phyloP scores from a whole-genome alignment of 2,797 vertebrate genomes.

The Pangasius mekongensis region DNA sequence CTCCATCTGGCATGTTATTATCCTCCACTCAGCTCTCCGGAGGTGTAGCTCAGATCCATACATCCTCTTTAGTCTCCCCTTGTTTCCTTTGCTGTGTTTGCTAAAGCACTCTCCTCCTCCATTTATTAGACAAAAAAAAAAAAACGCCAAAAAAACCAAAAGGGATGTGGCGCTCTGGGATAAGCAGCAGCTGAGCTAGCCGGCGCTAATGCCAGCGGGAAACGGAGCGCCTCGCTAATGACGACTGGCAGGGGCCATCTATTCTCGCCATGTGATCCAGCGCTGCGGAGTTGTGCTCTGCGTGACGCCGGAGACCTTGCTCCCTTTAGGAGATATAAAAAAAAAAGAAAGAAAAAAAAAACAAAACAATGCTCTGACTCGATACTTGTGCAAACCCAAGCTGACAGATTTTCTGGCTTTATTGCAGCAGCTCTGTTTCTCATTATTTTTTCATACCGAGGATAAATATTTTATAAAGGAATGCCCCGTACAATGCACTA shows the following conservation, averaged over 20 bases:
- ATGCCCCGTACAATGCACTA: constrained; percentile 30
- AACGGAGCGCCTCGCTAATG: constrained; percentile 75
- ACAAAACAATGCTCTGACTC: neutral
- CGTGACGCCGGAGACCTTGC: constrained; percentile 56
- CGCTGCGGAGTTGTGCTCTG: constrained; percentile 57
- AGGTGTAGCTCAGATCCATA: constrained; percentile 28
- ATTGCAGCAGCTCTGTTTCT: constrained; percentile 37
- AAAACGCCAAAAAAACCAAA: constrained; percentile 29
- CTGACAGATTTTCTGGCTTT: constrained; percentile 36
- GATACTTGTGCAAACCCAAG: constrained; percentile 5
- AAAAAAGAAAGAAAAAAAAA: constrained; percentile 36
- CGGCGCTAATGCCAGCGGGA: constrained; percentile 67
- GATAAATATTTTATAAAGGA: constrained; percentile 51
- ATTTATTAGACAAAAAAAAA: constrained; percentile 63
- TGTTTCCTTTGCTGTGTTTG: constrained; percentile 61
- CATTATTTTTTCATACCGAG: constrained; percentile 48
- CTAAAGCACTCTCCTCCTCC: constrained; percentile 53
- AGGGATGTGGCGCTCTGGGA: constrained; percentile 46
- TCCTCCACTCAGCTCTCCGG: constrained; percentile 15
- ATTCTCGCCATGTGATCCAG: constrained; percentile 72
- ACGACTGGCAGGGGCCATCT: constrained; percentile 75
- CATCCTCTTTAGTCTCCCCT: constrained; percentile 58
- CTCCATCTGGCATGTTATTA: constrained; percentile 36
- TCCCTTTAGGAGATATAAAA: constrained; percentile 44
- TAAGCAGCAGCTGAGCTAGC: constrained; percentile 54